Conservation (phyloP, 2,888 invertebrate genomes). For the Cheilosia impressa region DNA sequence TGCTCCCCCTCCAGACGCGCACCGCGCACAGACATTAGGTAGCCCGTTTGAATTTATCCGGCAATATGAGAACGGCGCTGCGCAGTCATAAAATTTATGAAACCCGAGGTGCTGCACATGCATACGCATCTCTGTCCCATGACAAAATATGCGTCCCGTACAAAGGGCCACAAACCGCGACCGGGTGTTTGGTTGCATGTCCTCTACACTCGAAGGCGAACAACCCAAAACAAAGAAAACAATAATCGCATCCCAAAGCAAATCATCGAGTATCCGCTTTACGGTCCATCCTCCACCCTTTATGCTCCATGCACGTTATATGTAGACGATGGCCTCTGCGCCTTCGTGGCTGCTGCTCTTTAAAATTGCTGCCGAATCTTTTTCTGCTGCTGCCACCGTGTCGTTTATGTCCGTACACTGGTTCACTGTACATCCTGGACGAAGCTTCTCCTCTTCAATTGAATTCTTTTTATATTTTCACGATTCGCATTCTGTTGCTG, state of each 20-base stretch:
- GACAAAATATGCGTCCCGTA: conserved; percentile 46
- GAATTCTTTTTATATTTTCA: conserved; percentile 43
- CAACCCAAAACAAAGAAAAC: conserved; percentile 39
- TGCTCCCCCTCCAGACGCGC: conserved; percentile 42
- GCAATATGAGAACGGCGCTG: conserved; percentile 36
- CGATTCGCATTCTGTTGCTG: conserved; percentile 42
- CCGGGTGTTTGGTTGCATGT: conserved; percentile 72
- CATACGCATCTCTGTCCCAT: conserved; percentile 7
- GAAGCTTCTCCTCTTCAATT: conserved; percentile 35
- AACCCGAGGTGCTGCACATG: conserved; percentile 45
- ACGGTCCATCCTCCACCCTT: conserved; percentile 16
- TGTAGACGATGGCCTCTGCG: conserved; percentile 34
- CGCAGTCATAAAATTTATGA: conserved; percentile 53
- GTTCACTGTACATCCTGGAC: conserved; percentile 40
- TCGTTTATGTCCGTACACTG: conserved; percentile 27
- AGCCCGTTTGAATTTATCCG: conserved; percentile 25
- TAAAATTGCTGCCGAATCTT: conserved; percentile 62
- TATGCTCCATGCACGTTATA: conserved; percentile 2
- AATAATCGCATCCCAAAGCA: conserved; percentile 70
- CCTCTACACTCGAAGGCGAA: conserved; percentile 38
- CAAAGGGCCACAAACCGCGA: conserved; percentile 55
- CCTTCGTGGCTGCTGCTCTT: conserved; percentile 51
- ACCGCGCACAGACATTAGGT: conserved; percentile 8
- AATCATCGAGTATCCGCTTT: conserved; percentile 53
- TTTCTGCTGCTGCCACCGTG: conserved; percentile 62